phyloP scores from a whole-genome alignment of 2,888 invertebrate species.

The Synanthedon myopaeformis region DNA sequence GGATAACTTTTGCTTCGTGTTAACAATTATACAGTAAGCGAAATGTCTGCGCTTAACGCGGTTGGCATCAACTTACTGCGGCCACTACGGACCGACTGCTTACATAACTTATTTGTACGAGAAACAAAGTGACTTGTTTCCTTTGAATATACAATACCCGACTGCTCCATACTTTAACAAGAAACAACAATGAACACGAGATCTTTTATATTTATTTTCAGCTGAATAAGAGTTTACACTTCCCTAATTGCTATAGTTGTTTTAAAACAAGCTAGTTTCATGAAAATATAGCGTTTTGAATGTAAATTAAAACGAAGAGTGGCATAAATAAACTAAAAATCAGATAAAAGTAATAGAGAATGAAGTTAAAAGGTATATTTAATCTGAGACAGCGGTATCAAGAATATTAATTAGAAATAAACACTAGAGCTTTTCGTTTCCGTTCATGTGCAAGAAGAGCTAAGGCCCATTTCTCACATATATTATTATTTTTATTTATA shows the following conservation, averaged over 20 bases:
- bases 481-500: no score
- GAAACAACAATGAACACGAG: neutral
- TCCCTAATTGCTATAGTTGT: no score
- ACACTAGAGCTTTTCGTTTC: no score
- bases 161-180: neutral
- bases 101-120: neutral
- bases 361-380: no score
- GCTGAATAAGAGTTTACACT: neutral
- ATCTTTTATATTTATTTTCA: neutral
- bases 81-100: neutral
- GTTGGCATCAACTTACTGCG: neutral
- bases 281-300: constrained; percentile 4
- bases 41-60: neutral
- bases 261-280: neutral
- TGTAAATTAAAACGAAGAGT: neutral
- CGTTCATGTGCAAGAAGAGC: no score
- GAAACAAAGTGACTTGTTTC: neutral
- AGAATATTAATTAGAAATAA: no score
- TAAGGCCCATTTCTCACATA: no score
- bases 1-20: neutral
- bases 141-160: neutral
- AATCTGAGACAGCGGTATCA: no score
- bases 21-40: neutral
- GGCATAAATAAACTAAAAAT: no score
- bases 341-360: no score